These are phyloP conservation scores for Habropoda laboriosa DNA, from an alignment of 1,140 invertebrate genomes.

Conservation along the genomic window DNA sequence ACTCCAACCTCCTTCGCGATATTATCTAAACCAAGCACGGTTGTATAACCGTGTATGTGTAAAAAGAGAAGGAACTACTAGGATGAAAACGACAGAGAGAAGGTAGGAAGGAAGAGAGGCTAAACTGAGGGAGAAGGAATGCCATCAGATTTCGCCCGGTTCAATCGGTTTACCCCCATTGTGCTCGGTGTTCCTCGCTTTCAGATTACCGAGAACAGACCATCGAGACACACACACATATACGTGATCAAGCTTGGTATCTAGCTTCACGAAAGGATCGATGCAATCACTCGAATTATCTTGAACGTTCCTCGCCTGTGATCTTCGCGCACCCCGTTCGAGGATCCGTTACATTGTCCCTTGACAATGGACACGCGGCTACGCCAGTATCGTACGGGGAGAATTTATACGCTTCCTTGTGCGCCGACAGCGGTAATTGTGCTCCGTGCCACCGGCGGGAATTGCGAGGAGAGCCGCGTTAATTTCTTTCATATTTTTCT, in stretches of 20 bases:
- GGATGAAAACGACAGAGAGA: background rate
- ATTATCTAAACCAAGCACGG: conserved; percentile 5
- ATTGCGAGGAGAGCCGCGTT: too few species aligned
- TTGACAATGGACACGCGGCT: conserved; percentile 12
- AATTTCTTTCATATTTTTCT: too few species aligned
- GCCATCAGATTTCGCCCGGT: conserved; percentile 40
- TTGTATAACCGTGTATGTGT: background rate
- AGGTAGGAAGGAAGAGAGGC: background rate
- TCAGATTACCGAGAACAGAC: conserved; percentile 51
- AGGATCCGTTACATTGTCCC: conserved; percentile 16
- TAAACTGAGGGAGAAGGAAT: conserved; percentile 18
- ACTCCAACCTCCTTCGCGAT: conserved; percentile 18
- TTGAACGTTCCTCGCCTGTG: conserved; percentile 13
- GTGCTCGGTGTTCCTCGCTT: conserved; percentile 32
- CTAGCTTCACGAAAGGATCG: conserved; percentile 26
- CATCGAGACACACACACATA: background rate
- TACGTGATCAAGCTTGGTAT: too few species aligned
- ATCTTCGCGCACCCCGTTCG: conserved; percentile 13
- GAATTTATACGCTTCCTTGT: conserved; percentile 2
- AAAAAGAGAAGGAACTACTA: background rate
- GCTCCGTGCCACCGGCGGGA: background rate
- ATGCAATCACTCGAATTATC: conserved; percentile 56
- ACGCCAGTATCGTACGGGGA: background rate
- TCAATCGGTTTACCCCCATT: conserved; percentile 56
- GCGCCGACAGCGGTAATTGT: background rate